Evolutionary conservation across 1,140 invertebrate genomes (phyloP), one percentile per base, ranked within the genome.

Genomic region (Cryptotermes secundus): DNA sequence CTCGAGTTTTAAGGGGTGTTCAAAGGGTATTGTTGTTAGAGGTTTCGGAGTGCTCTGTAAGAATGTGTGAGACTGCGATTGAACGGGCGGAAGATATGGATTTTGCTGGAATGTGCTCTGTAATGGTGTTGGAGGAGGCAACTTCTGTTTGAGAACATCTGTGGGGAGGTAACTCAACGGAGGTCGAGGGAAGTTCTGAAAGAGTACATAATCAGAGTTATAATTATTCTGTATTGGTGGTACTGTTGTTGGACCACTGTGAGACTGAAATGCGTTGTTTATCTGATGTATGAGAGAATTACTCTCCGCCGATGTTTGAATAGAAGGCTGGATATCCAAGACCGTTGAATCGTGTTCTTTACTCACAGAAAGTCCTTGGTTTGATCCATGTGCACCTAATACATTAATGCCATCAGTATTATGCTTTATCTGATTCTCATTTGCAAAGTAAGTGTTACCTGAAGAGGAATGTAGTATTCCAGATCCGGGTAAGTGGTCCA

Each of bases 241-340:
- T 16, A 3, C 45, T 34, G 81, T 31, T 14, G n/a, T 31, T 26
- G n/a, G n/a, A 53, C 42, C 12, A 24, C 12, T 31, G n/a, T 22
- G 42, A 38, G 38, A 31, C 34, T 34, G 59, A n/a, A 31, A 72
- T 6, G 59, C 59, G 26, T 80, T 80, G n/a, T 84, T 84, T 2
- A 84, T 84, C 35, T 84, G 80, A 72, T 82, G 79, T 34, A 84
- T 82, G 34, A 84, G 42, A 19, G 84, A 84, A 16, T 80, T 65
- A n/a, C 80, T 80, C 45, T 80, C 79, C 14, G 80, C 84, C 26
- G 35, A 36, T 26, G 84, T 84, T 59, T 84, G 84, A 1, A 84
- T 49, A 26, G 84, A 84, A 22, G 84, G 84, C 24, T 81, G 80
- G 24, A 84, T 65, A 22, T 84, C 84, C 14, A 65, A 31, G 12